Base-by-base conservation (phyloP, 2,113 vertebrate species). In the Scopus umbretta region DNA sequence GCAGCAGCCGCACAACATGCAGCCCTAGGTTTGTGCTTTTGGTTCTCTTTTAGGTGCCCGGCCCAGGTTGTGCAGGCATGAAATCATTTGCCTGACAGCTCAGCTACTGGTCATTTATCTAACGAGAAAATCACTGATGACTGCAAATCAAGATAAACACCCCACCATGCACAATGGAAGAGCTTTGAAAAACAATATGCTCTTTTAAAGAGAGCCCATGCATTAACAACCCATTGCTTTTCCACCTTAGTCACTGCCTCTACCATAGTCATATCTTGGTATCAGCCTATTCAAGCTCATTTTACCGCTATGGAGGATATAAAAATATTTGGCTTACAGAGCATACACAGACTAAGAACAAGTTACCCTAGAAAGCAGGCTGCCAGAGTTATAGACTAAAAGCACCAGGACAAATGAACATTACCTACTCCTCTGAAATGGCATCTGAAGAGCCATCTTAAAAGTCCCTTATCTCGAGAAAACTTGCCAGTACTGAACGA, bases 121-220 rank as follows among this genome's bases (percentile, higher is more conserved):
- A 74, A 52, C 61, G 36, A 91, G 84, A 97, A 95, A 87, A 96
- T 96, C 95, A 84, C 70, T 56, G 83, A 88, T 92, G 70, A 92
- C 82, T 92, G 52, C 79, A 75, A 95, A 94, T 83, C 85, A 92
- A 95, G 95, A 96, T 83, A 94, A 95, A 94, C 84, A 90, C 72
- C 22, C 68, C 1, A 0, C 75, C 29, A 29, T 29, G 19, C 63
- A 84, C 74, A 95, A 88, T 78, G 56, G 56, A 80, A 91, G 50
- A 84, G 78, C 61, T 80, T 11, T 74, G 87, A 71, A 84, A 94
- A 96, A 90, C 83, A 97, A 76, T 66, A 62, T 25, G 29, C 19
- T 78, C 43, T 66, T 88, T 82, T 79, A 86, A 90, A 96, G n/a
- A 80, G 5, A 72, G 17, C 55, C 50, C 71, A 80, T 61, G 76